Conservation (phyloP, 2,113 vertebrate genomes). For the Brachirus orientalis region DNA sequence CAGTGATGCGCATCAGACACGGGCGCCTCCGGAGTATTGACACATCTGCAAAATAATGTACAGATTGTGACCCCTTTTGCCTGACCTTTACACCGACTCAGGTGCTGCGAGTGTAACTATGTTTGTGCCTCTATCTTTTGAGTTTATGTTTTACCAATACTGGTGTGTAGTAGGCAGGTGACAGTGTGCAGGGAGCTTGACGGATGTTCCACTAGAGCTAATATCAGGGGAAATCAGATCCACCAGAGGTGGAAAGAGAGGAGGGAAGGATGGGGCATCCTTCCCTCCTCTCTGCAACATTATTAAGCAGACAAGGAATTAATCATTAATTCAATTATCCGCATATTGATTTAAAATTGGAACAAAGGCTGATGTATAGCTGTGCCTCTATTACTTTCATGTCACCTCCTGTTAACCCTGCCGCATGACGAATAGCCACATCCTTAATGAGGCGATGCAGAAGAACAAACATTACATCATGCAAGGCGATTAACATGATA, state of each 20-base stretch:
- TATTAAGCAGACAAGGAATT: slow-evolving; percentile 29
- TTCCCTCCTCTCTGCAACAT: slow-evolving; percentile 24
- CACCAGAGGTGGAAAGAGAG: slow-evolving; percentile 18
- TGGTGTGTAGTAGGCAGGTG: slow-evolving; percentile 4
- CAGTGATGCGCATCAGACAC: slow-evolving; percentile 34
- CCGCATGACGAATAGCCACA: slow-evolving; percentile 50
- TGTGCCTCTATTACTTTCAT: slow-evolving; percentile 19
- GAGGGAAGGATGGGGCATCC: slow-evolving; percentile 29
- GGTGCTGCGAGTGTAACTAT: slow-evolving; percentile 42
- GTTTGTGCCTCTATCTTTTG: background rate
- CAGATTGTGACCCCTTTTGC: slow-evolving; percentile 20
- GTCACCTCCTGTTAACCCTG: slow-evolving; percentile 53
- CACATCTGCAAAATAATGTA: slow-evolving; percentile 9
- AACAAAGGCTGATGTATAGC: slow-evolving; percentile 35
- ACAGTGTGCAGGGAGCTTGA: slow-evolving; percentile 48
- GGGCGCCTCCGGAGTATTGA: slow-evolving; percentile 21
- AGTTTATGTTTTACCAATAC: background rate
- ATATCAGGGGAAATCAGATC: slow-evolving; percentile 69
- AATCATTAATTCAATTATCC: slow-evolving; percentile 63
- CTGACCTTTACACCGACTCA: slow-evolving; percentile 44
- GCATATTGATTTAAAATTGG: slow-evolving; percentile 55
- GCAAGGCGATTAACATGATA: slow-evolving; percentile 48
- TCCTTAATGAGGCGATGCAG: slow-evolving; percentile 42
- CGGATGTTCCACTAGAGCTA: slow-evolving; percentile 52
- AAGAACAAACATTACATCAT: slow-evolving; percentile 59